phyloP scores from a whole-genome alignment of 2,797 vertebrate species.

The Diceros bicornis region DNA sequence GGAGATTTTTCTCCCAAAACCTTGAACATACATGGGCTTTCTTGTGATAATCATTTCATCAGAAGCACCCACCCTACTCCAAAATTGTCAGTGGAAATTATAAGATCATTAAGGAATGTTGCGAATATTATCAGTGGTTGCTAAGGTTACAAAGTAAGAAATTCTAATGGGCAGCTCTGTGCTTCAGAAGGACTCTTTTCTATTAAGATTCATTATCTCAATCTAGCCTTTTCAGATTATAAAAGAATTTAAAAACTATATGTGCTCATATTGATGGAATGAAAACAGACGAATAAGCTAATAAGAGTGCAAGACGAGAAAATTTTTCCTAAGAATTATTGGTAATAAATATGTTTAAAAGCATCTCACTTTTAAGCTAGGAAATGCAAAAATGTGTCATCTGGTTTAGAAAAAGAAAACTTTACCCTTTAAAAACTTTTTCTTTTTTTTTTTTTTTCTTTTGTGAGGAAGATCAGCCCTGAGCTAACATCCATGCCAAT shows the following conservation, averaged over 20 bases:
- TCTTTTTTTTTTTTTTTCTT: not conserved
- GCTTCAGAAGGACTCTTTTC: not conserved
- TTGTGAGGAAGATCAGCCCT: too few species aligned
- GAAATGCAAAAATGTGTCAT: not conserved
- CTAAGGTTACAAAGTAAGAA: not conserved
- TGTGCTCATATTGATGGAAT: not conserved
- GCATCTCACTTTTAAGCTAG: not conserved
- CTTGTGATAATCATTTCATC: not conserved
- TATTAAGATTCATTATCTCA: not conserved
- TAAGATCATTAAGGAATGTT: not conserved
- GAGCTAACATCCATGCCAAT: too few species aligned
- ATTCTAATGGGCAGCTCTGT: not conserved
- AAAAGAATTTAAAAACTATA: constrained; percentile 12
- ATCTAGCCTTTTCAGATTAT: not conserved
- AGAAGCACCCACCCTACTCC: not conserved
- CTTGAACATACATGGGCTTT: not conserved
- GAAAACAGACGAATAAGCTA: not conserved
- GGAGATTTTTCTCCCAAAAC: not conserved
- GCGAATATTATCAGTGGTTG: not conserved
- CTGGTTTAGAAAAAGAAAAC: not conserved
- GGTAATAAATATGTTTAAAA: not conserved
- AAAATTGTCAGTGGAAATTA: not conserved
- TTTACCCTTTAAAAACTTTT: not conserved
- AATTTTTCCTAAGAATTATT: not conserved
- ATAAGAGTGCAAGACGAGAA: not conserved